phyloP scores from a whole-genome alignment of 2,113 vertebrate species.

The Phaethornis superciliosus region DNA sequence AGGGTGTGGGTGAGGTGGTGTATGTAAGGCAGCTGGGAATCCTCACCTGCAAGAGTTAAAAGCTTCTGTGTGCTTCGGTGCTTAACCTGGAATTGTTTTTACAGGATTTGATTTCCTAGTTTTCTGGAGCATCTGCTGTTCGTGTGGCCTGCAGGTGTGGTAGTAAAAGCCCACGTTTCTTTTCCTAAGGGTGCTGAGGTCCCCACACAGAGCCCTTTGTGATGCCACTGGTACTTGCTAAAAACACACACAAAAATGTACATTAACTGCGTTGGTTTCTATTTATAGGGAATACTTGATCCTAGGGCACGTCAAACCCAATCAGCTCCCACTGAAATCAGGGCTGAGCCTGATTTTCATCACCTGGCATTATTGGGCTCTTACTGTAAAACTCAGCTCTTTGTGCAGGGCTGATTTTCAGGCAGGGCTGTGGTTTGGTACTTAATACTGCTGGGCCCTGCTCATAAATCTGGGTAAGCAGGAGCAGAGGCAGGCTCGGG shows the following conservation, averaged over 20 bases:
- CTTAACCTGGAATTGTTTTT: background rate
- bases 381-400: background rate
- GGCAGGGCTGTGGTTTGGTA: background rate
- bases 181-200: background rate
- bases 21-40: background rate
- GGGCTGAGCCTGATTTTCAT: background rate
- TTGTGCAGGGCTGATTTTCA: background rate
- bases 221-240: background rate
- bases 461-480: background rate
- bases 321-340: background rate
- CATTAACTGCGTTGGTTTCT: background rate
- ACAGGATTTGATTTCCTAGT: background rate
- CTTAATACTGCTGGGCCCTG: background rate
- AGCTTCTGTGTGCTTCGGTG: accelerated
- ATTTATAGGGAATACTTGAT: background rate
- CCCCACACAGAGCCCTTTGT: background rate
- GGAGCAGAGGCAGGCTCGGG: background rate
- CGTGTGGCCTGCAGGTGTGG: background rate
- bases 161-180: background rate
- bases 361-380: background rate
- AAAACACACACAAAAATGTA: background rate
- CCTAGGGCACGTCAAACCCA: background rate
- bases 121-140: background rate
- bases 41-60: background rate
- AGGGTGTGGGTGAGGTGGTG: accelerated